Evolutionary conservation across 2,113 vertebrate species (phyloP).

Genomic region (Scytalopus superciliaris): DNA sequence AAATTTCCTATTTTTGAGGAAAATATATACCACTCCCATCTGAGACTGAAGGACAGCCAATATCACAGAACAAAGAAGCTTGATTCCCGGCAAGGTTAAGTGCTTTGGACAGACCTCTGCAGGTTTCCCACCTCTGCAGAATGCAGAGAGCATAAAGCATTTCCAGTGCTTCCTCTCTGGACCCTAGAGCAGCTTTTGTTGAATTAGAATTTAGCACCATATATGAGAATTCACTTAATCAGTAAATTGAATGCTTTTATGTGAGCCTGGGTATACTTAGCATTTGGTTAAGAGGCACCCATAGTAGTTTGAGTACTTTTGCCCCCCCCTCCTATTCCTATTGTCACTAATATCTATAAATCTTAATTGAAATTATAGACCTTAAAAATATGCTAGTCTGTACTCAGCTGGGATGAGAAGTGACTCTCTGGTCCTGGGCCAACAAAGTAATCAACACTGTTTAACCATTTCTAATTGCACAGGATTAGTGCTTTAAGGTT

Average conservation of each 20-base stretch:
- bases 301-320: not conserved
- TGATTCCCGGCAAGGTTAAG: not conserved
- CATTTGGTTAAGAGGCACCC: not conserved
- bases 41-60: not conserved
- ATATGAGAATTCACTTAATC: not conserved
- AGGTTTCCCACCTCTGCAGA: not conserved
- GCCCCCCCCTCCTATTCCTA: not conserved
- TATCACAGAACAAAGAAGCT: not conserved
- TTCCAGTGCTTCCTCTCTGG: not conserved
- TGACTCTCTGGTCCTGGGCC: not conserved
- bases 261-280: not conserved
- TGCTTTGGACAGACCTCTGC: not conserved
- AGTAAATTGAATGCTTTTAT: slow-evolving; percentile 32
- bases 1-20: not conserved
- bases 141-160: not conserved
- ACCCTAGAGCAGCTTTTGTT: not conserved
- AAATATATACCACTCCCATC: not conserved
- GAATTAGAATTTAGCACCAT: not conserved
- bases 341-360: slow-evolving; percentile 44
- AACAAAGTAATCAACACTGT: not conserved
- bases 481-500: not conserved
- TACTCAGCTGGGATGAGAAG: not conserved
- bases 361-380: slow-evolving; percentile 57
- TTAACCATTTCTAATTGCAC: not conserved
- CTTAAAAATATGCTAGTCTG: not conserved